Conservation (phyloP, 1,140 invertebrate species). For the Hylaeus volcanicus region DNA sequence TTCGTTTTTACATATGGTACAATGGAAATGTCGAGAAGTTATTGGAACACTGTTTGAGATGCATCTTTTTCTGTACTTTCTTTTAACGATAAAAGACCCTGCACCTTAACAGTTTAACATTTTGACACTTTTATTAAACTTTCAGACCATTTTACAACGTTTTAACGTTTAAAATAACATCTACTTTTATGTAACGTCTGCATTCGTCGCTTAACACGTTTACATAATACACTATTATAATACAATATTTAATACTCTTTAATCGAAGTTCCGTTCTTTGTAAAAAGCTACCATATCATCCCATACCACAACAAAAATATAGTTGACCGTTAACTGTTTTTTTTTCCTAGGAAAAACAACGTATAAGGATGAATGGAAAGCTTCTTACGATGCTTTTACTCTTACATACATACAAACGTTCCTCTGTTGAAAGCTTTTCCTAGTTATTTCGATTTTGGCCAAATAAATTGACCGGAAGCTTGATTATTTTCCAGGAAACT, state of each 20-base stretch:
- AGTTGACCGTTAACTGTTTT: constrained; percentile 29
- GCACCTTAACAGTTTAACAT: constrained; percentile 49
- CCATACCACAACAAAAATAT: constrained; percentile 34
- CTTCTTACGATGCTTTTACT: constrained; percentile 57
- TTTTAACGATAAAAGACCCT: constrained; percentile 38
- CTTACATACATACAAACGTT: constrained; percentile 57
- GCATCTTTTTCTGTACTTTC: constrained; percentile 26
- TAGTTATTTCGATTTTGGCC: constrained; percentile 24
- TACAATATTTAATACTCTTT: constrained; percentile 79
- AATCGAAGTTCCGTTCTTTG: constrained; percentile 70
- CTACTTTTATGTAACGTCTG: constrained; percentile 71
- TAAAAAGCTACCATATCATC: constrained; percentile 68
- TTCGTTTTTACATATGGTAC: constrained; percentile 80
- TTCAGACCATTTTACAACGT: constrained; percentile 50
- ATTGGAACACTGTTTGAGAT: constrained; percentile 68
- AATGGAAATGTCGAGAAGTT: constrained; percentile 78
- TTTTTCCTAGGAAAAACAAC: constrained; percentile 31
- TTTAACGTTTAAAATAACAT: constrained; percentile 48
- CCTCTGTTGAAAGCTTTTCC: constrained; percentile 11
- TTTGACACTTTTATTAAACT: constrained; percentile 48
- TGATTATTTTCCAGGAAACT: constrained; percentile 24
- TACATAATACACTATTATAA: constrained; percentile 74
- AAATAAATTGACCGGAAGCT: constrained; percentile 36
- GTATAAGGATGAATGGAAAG: constrained; percentile 56
- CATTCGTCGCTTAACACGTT: constrained; percentile 70